Conservation (phyloP, 2,113 vertebrate species). For the Pteronura brasiliensis region DNA sequence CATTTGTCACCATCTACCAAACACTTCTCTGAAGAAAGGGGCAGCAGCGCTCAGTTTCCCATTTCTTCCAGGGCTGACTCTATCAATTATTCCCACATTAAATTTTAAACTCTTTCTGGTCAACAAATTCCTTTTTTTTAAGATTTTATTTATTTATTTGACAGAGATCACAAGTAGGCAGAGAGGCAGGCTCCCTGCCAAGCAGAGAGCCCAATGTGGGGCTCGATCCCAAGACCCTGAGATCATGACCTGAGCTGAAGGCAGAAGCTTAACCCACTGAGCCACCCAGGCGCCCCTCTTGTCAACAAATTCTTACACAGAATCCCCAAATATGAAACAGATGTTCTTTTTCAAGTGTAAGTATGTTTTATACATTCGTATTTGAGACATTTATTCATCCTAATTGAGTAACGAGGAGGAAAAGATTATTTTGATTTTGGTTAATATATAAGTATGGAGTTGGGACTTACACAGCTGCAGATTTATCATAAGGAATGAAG, state of each 20-base stretch:
- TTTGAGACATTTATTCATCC: background rate
- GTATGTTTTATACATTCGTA: background rate
- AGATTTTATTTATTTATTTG: too few relatives aligned
- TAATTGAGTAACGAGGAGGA: background rate
- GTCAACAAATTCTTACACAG: background rate
- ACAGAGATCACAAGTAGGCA: too few relatives aligned
- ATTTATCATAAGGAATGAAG: background rate
- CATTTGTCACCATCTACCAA: background rate
- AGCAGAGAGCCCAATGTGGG: too few relatives aligned
- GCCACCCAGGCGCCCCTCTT: too few relatives aligned
- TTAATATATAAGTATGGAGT: background rate
- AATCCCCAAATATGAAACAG: background rate
- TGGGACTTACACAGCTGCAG: background rate
- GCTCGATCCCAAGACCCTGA: too few relatives aligned
- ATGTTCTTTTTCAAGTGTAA: background rate
- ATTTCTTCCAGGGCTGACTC: background rate
- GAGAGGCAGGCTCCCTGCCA: too few relatives aligned
- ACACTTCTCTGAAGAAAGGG: background rate
- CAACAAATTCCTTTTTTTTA: background rate
- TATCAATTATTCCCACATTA: background rate
- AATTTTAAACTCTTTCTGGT: background rate
- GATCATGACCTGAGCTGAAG: too few relatives aligned
- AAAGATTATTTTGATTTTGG: background rate
- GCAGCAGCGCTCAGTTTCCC: background rate
- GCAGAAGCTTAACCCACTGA: too few relatives aligned